phyloP scores from a whole-genome alignment of 2,797 vertebrate species.

The Eidolon dupreanum region DNA sequence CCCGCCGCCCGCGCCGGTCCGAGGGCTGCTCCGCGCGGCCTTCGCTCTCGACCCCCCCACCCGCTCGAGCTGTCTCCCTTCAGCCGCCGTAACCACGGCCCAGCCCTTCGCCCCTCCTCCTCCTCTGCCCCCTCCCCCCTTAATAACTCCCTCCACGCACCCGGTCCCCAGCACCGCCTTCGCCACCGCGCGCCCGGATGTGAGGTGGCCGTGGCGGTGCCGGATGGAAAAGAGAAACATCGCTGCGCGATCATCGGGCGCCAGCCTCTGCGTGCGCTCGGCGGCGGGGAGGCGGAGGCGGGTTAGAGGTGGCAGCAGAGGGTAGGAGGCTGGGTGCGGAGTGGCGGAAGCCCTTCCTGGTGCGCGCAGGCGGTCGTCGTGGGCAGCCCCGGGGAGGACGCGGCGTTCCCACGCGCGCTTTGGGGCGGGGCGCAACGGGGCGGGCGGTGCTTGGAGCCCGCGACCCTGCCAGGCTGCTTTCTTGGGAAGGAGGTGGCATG shows the following conservation, averaged over 20 bases:
- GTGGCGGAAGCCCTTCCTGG: fast-evolving
- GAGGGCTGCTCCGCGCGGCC: constrained; percentile 41
- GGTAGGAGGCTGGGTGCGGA: neutral
- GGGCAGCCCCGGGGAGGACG: constrained; percentile 1
- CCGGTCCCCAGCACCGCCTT: constrained; percentile 4
- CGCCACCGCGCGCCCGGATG: constrained; percentile 57
- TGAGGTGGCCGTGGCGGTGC: constrained; percentile 61
- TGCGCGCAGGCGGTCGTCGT: constrained; percentile 54
- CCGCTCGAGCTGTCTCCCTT: constrained; percentile 64
- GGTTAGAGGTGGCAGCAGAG: neutral
- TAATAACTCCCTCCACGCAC: constrained; percentile 82
- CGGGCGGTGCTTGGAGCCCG: fast-evolving
- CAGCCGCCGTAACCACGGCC: constrained; percentile 83
- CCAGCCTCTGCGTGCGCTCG: neutral
- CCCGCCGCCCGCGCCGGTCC: constrained; percentile 3
- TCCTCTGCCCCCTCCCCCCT: constrained; percentile 68
- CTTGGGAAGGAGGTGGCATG: fast-evolving
- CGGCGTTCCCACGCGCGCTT: constrained; percentile 57
- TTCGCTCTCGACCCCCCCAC: constrained; percentile 34
- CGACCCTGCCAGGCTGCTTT: fast-evolving
- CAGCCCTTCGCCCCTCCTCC: constrained; percentile 59
- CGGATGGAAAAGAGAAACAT: neutral
- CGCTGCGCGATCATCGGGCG: neutral
- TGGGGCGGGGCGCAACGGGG: neutral
- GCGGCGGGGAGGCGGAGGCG: neutral